Percentiles rank a stretch among this genome's conserved stretches.
Evolutionary conservation across 2,888 invertebrate genomes (phyloP).

Genomic region (Meghimatium bilineatum): DNA sequence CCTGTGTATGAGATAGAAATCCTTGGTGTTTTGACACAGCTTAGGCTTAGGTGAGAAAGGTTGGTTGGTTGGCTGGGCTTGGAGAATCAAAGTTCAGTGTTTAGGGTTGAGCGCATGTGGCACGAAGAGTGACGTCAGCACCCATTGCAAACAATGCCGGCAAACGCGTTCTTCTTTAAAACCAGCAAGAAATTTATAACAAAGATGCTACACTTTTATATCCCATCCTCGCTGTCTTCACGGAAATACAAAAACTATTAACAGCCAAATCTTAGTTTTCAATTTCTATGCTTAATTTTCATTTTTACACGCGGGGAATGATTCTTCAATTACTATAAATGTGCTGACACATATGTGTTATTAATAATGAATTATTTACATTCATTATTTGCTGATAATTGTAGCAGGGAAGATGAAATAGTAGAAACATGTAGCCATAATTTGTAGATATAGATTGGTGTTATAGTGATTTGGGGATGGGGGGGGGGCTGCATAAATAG

Average conservation of each 20-base stretch:
- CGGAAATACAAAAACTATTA: too few species aligned
- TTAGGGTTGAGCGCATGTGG: constrained; percentile 55
- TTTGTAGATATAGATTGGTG: not conserved
- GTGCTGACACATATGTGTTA: too few species aligned
- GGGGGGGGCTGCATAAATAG: not conserved
- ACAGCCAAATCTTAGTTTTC: too few species aligned
- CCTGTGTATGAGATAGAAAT: not conserved
- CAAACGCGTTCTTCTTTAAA: not conserved
- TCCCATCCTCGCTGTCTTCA: too few species aligned
- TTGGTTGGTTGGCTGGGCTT: constrained; percentile 17
- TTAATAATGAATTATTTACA: too few species aligned
- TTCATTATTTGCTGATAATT: not conserved
- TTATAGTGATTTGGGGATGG: not conserved
- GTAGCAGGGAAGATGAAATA: not conserved
- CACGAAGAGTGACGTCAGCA: constrained; percentile 52
- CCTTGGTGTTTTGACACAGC: not conserved
- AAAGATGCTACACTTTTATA: too few species aligned
- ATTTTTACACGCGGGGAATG: too few species aligned
- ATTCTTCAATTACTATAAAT: too few species aligned
- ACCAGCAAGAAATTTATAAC: too few species aligned
- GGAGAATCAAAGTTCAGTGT: constrained; percentile 43
- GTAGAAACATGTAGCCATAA: not conserved
- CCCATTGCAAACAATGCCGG: constrained; percentile 52
- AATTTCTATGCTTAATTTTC: too few species aligned
- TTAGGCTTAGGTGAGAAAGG: constrained; percentile 47